These are phyloP conservation scores for Ianthella basta DNA, from an alignment of 37 sponge, comb jelly and placozoan species.

Conservation along the genomic window DNA sequence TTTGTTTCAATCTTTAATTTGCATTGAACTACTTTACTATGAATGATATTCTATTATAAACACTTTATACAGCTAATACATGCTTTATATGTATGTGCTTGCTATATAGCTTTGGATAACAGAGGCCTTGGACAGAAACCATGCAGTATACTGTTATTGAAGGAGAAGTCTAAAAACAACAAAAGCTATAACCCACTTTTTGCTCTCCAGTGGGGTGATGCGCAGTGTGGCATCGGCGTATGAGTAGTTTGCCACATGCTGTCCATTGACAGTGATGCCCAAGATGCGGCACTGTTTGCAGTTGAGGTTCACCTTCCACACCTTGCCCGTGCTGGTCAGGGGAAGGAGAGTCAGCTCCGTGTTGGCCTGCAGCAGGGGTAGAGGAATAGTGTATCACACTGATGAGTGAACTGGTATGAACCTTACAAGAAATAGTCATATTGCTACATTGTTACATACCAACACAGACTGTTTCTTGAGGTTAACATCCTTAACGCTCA, in stretches of 20 bases:
- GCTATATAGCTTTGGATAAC: no score
- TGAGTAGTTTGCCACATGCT: constrained; percentile 57
- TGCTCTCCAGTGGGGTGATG: constrained; percentile 68
- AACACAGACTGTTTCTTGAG: constrained; percentile 60
- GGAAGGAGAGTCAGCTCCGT: constrained; percentile 77
- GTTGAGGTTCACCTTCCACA: constrained; percentile 70
- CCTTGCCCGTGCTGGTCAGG: constrained; percentile 53
- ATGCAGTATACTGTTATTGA: no score
- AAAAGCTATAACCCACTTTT: constrained; percentile 80
- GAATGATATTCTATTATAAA: no score
- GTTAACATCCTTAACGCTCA: constrained; percentile 70
- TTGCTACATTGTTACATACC: constrained; percentile 23
- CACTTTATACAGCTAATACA: no score
- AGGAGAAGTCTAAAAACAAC: no score
- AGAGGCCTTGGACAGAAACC: no score
- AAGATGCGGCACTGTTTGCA: constrained; percentile 83
- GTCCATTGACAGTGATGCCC: constrained; percentile 50
- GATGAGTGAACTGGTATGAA: neutral
- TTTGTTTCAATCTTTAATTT: no score
- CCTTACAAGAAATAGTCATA: neutral
- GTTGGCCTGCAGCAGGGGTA: constrained; percentile 33
- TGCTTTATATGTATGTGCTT: no score
- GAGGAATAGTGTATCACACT: neutral
- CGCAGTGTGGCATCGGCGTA: constrained; percentile 73
- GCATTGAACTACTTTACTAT: no score